Conservation (phyloP, 2,113 vertebrate genomes). For the Hippopotamus amphibius region DNA sequence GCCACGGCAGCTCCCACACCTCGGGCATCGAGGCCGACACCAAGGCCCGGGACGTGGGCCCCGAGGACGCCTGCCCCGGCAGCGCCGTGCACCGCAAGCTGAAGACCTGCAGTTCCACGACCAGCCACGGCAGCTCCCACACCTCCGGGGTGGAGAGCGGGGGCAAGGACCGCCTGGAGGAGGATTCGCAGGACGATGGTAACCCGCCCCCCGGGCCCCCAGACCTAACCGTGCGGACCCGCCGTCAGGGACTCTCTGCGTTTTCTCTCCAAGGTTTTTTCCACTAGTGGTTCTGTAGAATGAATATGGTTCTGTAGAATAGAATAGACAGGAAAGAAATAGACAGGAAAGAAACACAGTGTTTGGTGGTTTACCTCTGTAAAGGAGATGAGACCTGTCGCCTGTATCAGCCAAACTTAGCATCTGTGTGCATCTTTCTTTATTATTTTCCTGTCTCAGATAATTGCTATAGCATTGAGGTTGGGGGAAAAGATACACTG, state of each 20-base stretch:
- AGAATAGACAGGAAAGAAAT: neutral
- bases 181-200: conserved; percentile 95
- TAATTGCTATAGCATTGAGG: neutral
- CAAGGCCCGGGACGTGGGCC: conserved; percentile 85
- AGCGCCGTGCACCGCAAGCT: conserved; percentile 90
- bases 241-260: neutral
- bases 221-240: fast-evolving
- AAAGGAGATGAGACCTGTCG: neutral
- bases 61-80: conserved; percentile 90
- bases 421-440: neutral
- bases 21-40: conserved; percentile 95
- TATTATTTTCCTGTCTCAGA: neutral
- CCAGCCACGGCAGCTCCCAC: conserved; percentile 97
- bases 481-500: neutral
- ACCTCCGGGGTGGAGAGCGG: conserved; percentile 97
- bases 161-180: conserved; percentile 95
- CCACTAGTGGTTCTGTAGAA: neutral
- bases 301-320: neutral
- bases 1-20: conserved; percentile 98
- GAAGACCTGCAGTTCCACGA: conserved; percentile 95
- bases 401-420: neutral
- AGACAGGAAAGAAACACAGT: neutral
- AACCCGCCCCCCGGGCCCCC: conserved; percentile 33
- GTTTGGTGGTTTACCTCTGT: neutral
- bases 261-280: neutral